Evolutionary conservation across 1,140 invertebrate genomes (phyloP), one percentile per base, ranked within the genome.

Genomic region (Micrasema minimum): DNA sequence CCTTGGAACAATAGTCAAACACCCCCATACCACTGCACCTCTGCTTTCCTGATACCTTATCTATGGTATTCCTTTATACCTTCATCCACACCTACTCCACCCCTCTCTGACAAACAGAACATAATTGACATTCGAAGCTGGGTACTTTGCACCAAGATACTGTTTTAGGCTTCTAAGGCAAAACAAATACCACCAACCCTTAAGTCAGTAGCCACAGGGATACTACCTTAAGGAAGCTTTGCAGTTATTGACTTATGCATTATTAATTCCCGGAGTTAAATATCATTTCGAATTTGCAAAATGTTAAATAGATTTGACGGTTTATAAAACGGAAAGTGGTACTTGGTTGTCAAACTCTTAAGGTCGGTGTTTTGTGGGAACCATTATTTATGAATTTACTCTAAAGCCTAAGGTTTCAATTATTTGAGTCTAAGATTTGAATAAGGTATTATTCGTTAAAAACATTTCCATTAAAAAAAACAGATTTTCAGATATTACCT

Each of bases 121-220:
- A 57, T 57, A 35, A 57, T 57, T 57, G 53, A 57, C 53, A 57
- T 55, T 57, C 16, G 31, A 37, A 57, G 14, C 53, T 37, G 31
- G 9, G 26, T 16, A 57, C 53, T 14, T 57, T 16, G 37, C 53
- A 38, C 53, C 35, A 9, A 11, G 9, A 3, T 26, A n/a, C 14
- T 57, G 53, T 18, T 57, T 6, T 55, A 55, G 23, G 51, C 1
- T 14, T 26, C 4, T n/a, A 23, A 18, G 12, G 26, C n/a, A 1
- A 11, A 18, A 26, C 31, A 38, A 38, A 57, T 20, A 38, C 5
- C 14, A 14, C 18, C 31, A 31, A 2, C 7, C 31, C 12, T 9
- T 50, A 50, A 50, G n/a, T 20, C 50, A n/a, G 12, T 12, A n/a
- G 50, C 23, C 23, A 53, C 22, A 26, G 1, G 20, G 16, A 0